Base-by-base conservation (phyloP, 2,113 vertebrate species). In the Dendrocopos noguchii region DNA sequence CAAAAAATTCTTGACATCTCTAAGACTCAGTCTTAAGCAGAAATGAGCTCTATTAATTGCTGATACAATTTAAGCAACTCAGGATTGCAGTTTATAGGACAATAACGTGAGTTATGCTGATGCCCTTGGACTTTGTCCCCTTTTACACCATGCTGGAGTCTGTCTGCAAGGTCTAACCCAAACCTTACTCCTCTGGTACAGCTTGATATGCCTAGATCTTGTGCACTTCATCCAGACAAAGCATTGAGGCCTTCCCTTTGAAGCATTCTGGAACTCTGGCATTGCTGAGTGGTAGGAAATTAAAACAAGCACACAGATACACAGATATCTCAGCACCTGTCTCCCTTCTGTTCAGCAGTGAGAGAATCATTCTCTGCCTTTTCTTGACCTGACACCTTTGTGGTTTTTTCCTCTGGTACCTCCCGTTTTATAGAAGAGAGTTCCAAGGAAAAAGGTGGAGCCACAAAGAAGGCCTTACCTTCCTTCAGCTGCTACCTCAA, bases 251-350 rank as follows among this genome's bases (percentile, higher is more conserved):
- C 7, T 84, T 81, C 65, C 50, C 1, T 46, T 83, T 28, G 20
- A 24, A 90, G 39, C 8, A 34, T 33, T 19, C 29, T 67, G 27
- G 19, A 66, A 52, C 16, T 74, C 39, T 34, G 18, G 7, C 39
- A 15, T 29, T 1, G 3, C 29, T 1, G 3, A 6, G 6, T 34
- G 10, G 8, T 5, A 74, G 7, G 28, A 44, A 61, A 46, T 34
- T 15, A 9, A 17, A 73, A 55, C 0, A 29, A 39, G 39, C 31
- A 7, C 27, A 31, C 10, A 25, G 12, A 56, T 33, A 7, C 27
- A 31, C 10, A 25, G 12, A 56, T 33, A 53, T 20, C 42, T n/a
- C 19, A 50, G 44, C 10, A 47, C 18, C 11, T 21, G 21, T 64
- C 3, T 50, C 21, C 34, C 24, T 77, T 77, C 34, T 46, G 15